Conservation (phyloP, 2,113 vertebrate genomes). For the Atherinomorus stipes region DNA sequence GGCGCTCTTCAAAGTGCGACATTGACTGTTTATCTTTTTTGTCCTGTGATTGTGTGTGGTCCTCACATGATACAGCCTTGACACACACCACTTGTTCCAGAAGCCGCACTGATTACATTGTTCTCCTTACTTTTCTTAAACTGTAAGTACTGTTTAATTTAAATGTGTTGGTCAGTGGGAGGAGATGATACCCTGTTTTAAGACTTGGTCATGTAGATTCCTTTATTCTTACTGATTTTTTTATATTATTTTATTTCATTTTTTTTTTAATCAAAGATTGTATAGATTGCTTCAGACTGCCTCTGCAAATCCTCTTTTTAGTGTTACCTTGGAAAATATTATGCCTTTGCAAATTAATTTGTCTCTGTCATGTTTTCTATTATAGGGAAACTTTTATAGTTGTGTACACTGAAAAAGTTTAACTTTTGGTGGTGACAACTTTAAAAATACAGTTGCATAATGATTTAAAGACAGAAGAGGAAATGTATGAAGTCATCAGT, state of each 20-base stretch:
- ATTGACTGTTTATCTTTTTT: background rate
- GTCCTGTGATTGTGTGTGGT: constrained; percentile 9
- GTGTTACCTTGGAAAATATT: background rate
- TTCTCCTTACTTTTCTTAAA: background rate
- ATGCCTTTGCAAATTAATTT: background rate
- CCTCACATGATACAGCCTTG: constrained; percentile 8
- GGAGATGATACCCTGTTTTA: too few species aligned
- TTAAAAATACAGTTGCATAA: background rate
- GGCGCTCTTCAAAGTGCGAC: constrained; percentile 6
- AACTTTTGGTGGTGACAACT: background rate
- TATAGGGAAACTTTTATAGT: background rate
- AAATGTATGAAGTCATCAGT: background rate
- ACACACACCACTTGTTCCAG: constrained; percentile 9
- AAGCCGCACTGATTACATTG: constrained; percentile 1
- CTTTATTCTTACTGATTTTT: too few species aligned
- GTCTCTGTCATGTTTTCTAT: background rate
- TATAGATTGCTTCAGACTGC: background rate
- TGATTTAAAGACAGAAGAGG: too few species aligned
- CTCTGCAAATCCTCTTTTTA: background rate
- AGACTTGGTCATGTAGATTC: too few species aligned
- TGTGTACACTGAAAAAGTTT: background rate
- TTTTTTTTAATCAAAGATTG: too few species aligned
- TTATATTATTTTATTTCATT: too few species aligned
- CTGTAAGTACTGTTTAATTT: background rate
- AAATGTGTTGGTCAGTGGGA: background rate